Percentiles rank a stretch among this genome's conserved stretches.
phyloP scores from a whole-genome alignment of 2,888 invertebrate species.

The Eupithecia inturbata region DNA sequence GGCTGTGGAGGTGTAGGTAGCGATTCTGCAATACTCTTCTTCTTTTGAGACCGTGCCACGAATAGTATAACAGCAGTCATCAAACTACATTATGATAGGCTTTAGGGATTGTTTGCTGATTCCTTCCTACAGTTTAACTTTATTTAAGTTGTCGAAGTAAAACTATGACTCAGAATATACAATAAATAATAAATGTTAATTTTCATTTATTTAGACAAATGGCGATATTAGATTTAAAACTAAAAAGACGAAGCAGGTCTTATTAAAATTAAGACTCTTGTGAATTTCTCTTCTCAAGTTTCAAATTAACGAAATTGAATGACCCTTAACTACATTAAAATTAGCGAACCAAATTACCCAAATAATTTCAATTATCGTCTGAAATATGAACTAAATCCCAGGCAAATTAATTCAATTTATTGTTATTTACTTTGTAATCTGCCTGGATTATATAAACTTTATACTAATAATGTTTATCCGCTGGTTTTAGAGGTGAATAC shows the following conservation, averaged over 20 bases:
- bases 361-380: constrained; percentile 7
- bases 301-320: constrained; percentile 7
- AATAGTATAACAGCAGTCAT: background rate
- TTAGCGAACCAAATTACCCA: constrained; percentile 6
- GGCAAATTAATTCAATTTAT: background rate
- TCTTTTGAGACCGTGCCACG: background rate
- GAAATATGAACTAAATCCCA: constrained; percentile 5
- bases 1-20: no score
- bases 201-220: background rate
- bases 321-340: background rate
- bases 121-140: background rate
- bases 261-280: background rate
- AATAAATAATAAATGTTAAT: background rate
- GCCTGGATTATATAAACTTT: background rate
- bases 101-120: background rate
- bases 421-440: constrained; percentile 11
- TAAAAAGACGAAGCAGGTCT: background rate
- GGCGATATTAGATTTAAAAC: background rate
- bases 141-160: background rate
- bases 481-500: background rate
- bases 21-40: background rate
- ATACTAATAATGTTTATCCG: background rate
- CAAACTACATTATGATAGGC: background rate
- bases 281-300: background rate
- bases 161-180: background rate